Percentiles rank a stretch among this genome's conserved stretches.
Evolutionary conservation across 2,888 invertebrate species (phyloP).

Genomic region (Lathronympha strigana): DNA sequence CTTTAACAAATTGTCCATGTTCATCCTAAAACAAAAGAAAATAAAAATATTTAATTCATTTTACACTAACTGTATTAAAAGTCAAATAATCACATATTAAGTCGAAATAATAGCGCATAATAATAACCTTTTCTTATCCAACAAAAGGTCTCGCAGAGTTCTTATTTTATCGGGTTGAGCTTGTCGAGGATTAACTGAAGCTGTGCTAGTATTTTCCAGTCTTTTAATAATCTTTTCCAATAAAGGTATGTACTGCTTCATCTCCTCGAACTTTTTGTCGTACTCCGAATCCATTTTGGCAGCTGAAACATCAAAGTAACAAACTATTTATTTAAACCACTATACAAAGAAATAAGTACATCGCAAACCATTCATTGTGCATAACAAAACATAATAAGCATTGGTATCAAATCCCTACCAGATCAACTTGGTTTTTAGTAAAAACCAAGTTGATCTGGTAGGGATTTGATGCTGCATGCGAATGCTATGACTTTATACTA

Average conservation of each 20-base stretch:
- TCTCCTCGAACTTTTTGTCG: constrained; percentile 85
- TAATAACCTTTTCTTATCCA: constrained; percentile 84
- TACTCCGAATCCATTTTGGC: constrained; percentile 78
- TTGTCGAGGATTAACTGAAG: constrained; percentile 79
- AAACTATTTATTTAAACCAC: neutral
- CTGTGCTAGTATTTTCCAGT: constrained; percentile 79
- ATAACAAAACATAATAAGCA: constrained; percentile 14
- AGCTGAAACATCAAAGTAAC: constrained; percentile 58
- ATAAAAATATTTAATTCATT: too few species aligned
- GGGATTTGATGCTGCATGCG: too few species aligned
- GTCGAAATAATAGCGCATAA: neutral
- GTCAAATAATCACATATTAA: neutral
- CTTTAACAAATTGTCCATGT: constrained; percentile 87
- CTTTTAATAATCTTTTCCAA: constrained; percentile 87
- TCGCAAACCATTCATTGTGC: neutral
- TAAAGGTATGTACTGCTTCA: constrained; percentile 90
- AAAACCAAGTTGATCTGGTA: too few species aligned
- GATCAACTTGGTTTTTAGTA: neutral
- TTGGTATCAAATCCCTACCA: neutral
- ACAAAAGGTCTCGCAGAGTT: constrained; percentile 85
- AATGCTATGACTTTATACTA: too few species aligned
- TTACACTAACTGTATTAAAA: too few species aligned
- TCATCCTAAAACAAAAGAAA: constrained; percentile 80
- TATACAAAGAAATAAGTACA: constrained; percentile 22
- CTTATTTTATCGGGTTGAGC: constrained; percentile 86